Percentiles rank a stretch among this genome's conserved stretches.
These are phyloP conservation scores for Eremophila alpestris DNA, from an alignment of 2,797 vertebrate species.

Conservation along the genomic window DNA sequence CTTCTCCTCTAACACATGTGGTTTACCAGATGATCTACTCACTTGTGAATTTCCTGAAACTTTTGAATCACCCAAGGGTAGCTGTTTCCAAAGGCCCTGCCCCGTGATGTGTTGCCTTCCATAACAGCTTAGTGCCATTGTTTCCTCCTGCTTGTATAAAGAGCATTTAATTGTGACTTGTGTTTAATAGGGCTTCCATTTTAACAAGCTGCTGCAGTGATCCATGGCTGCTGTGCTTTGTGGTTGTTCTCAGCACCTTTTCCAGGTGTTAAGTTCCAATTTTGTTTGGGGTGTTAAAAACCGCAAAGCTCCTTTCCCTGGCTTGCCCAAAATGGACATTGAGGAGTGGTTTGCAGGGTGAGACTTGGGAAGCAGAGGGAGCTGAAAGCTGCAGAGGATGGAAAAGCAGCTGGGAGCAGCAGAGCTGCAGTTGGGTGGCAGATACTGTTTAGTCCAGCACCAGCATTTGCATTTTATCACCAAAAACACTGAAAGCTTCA, in stretches of 20 bases:
- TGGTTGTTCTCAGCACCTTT: background rate
- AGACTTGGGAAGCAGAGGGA: background rate
- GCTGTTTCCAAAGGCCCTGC: background rate
- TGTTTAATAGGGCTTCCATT: background rate
- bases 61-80: background rate
- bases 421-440: background rate
- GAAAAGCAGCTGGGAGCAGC: background rate
- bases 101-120: background rate
- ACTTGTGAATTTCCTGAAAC: background rate
- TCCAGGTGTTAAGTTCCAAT: background rate
- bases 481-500: background rate
- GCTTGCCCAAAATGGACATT: background rate
- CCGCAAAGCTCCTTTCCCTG: background rate
- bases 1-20: background rate
- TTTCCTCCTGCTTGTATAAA: background rate
- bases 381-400: background rate
- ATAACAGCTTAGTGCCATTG: background rate
- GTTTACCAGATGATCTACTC: background rate
- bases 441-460: background rate
- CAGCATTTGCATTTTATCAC: background rate
- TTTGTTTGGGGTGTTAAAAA: background rate
- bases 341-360: background rate
- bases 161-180: background rate
- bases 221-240: background rate
- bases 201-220: background rate